phyloP scores from a whole-genome alignment of 2,113 vertebrate genomes.

The Trinectes maculatus region DNA sequence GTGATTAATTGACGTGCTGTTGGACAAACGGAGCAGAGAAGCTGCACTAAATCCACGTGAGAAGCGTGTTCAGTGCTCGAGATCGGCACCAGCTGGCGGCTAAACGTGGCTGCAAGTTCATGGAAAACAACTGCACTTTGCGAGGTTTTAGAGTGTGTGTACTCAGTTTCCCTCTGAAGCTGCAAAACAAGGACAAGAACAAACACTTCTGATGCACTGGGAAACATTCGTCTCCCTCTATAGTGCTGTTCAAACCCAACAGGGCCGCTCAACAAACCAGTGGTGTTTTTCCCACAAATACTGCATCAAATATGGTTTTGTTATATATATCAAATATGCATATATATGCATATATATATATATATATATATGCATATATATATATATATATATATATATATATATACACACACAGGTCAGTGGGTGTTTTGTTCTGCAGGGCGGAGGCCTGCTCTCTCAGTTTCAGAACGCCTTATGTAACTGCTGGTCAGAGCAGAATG shows the following conservation, averaged over 20 bases:
- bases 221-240: too few species aligned
- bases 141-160: not conserved
- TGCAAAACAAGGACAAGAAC: not conserved
- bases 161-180: not conserved
- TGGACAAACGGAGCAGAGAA: not conserved
- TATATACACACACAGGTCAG: conserved; percentile 29
- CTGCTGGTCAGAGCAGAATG: conserved; percentile 44
- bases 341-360: too few species aligned
- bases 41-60: not conserved
- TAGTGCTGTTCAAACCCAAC: too few species aligned
- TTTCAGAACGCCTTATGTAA: conserved; percentile 57
- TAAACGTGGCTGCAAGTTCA: not conserved
- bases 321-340: too few species aligned
- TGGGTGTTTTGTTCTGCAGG: conserved; percentile 48
- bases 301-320: too few species aligned
- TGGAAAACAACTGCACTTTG: not conserved
- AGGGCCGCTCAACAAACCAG: too few species aligned
- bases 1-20: conserved; percentile 2
- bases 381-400: too few species aligned
- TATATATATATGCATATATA: too few species aligned
- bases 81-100: not conserved
- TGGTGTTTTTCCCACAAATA: too few species aligned
- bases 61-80: not conserved
- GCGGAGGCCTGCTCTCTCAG: conserved; percentile 53
- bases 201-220: too few species aligned